Evolutionary conservation across 2,113 vertebrate species (phyloP).

Genomic region (Atherinomorus stipes): DNA sequence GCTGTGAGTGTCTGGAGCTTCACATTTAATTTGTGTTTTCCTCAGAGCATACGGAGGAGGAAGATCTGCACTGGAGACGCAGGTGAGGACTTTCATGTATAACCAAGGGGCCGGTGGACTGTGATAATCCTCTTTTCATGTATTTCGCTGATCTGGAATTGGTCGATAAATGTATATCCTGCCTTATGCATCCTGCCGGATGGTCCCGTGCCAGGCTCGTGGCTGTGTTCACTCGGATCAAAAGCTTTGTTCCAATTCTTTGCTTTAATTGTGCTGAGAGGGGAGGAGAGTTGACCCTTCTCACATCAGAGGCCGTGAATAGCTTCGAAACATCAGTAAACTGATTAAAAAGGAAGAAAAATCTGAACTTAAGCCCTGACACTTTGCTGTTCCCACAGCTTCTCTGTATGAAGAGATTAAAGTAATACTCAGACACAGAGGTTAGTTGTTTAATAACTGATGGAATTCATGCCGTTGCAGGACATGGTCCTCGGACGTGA

Average conservation of each 20-base stretch:
- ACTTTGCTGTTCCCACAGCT: background rate
- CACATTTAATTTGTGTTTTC: background rate
- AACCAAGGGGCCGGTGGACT: no score
- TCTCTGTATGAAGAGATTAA: constrained; percentile 18
- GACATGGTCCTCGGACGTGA: background rate
- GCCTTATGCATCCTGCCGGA: background rate
- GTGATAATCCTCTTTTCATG: constrained; percentile 20
- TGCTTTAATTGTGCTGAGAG: background rate
- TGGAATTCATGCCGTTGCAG: constrained; percentile 31
- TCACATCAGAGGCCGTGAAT: no score
- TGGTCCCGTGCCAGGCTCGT: background rate
- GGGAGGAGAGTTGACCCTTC: background rate
- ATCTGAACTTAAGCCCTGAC: constrained; percentile 26
- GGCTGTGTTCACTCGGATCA: background rate
- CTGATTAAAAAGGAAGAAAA: background rate
- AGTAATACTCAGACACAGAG: no score
- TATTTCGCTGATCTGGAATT: constrained; percentile 10
- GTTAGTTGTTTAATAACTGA: no score
- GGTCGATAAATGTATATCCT: accelerated
- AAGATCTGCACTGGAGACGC: no score
- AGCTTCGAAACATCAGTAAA: constrained; percentile 10
- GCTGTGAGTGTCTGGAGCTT: accelerated
- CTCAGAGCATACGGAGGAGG: background rate
- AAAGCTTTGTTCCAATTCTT: background rate
- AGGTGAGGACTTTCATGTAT: no score